Conservation (phyloP, 2,113 vertebrate genomes). For the Boleophthalmus pectinirostris region DNA sequence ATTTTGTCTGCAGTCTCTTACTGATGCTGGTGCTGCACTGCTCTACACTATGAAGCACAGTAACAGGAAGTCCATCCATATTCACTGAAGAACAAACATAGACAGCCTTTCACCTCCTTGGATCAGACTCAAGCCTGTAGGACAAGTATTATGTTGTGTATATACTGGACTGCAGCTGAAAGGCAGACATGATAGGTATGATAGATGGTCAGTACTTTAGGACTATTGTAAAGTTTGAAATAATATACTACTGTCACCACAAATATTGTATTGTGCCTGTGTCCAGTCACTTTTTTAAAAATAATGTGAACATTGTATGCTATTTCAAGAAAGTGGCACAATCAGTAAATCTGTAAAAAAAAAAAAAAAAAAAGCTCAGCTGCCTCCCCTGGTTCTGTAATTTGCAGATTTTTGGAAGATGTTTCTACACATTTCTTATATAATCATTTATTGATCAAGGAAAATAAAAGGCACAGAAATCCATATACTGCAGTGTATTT, state of each 20-base stretch:
- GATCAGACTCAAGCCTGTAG: constrained; percentile 25
- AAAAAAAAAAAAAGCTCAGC: no score
- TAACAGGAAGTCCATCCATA: constrained; percentile 60
- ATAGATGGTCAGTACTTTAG: constrained; percentile 2
- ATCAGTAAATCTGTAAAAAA: background rate
- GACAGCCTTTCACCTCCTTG: constrained; percentile 15
- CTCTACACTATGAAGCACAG: constrained; percentile 71
- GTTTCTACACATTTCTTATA: background rate
- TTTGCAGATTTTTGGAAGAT: background rate
- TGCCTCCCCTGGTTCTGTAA: background rate
- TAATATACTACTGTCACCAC: background rate
- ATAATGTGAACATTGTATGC: background rate
- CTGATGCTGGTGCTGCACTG: constrained; percentile 69
- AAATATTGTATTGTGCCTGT: background rate
- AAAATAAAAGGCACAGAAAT: no score
- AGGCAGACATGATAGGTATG: constrained; percentile 24
- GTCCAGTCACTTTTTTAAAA: background rate
- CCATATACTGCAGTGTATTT: no score
- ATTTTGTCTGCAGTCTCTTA: constrained; percentile 58
- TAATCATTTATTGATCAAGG: background rate
- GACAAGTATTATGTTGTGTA: background rate
- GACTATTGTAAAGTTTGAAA: background rate
- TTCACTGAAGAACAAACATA: constrained; percentile 35
- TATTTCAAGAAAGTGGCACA: background rate
- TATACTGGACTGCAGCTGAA: constrained; percentile 7